Conservation (phyloP, 2,888 invertebrate genomes). For the Philereme vetulata region DNA sequence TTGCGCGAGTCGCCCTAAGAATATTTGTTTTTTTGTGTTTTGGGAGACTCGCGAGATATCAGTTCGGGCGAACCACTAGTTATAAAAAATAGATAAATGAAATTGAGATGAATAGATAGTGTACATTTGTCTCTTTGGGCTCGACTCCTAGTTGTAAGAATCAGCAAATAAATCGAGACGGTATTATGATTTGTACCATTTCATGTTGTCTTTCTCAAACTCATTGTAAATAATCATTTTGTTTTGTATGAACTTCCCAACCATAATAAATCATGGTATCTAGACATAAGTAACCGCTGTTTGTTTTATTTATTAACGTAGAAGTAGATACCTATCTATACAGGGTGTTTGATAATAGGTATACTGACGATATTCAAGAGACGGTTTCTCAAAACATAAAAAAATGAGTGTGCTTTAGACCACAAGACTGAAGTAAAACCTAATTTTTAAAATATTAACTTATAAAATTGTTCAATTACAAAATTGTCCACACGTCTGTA, state of each 20-base stretch:
- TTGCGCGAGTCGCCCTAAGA: no score
- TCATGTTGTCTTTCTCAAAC: slow-evolving; percentile 18
- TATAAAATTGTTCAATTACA: no score
- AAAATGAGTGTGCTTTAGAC: no score
- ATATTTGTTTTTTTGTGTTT: no score
- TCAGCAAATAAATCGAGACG: slow-evolving; percentile 28
- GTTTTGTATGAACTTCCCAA: slow-evolving; percentile 43
- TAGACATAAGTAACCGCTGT: slow-evolving; percentile 14
- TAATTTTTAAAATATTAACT: no score
- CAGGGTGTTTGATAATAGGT: no score
- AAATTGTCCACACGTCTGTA: no score
- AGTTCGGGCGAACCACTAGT: no score
- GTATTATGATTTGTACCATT: slow-evolving; percentile 31
- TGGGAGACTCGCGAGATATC: no score
- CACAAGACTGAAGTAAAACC: no score
- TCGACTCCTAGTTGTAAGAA: slow-evolving; percentile 49
- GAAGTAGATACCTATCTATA: neutral
- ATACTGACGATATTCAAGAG: no score
- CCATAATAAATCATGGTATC: slow-evolving; percentile 35
- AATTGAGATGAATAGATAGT: neutral
- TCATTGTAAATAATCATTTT: slow-evolving; percentile 54
- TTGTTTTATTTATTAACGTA: slow-evolving; percentile 15
- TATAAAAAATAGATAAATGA: neutral
- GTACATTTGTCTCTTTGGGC: slow-evolving; percentile 60
- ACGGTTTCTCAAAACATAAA: no score